These are phyloP conservation scores for Dynastes grantii DNA, from an alignment of 2,888 invertebrate species.

Conservation along the genomic window DNA sequence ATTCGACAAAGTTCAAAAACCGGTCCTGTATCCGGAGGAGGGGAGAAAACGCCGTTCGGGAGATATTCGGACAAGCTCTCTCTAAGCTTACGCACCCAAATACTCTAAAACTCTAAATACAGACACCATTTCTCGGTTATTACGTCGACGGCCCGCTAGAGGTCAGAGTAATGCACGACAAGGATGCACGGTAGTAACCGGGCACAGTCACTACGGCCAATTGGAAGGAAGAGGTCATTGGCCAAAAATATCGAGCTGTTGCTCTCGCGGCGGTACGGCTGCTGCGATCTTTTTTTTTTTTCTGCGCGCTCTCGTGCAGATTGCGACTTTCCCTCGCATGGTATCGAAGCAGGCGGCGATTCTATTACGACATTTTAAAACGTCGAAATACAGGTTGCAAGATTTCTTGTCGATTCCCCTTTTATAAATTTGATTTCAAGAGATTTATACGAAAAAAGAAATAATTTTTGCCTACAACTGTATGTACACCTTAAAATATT, in stretches of 20 bases:
- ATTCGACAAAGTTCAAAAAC: slow-evolving; percentile 9
- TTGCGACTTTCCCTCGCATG: no score
- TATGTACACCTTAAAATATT: not conserved
- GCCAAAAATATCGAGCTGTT: slow-evolving; percentile 41
- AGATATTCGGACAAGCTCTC: no score
- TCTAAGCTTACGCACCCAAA: slow-evolving; percentile 3
- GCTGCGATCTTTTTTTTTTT: not conserved
- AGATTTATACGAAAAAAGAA: no score
- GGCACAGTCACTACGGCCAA: no score
- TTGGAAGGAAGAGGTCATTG: slow-evolving; percentile 29
- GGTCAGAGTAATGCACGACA: slow-evolving; percentile 5
- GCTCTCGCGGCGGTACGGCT: slow-evolving; percentile 5
- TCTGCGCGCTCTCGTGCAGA: no score
- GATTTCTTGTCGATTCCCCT: no score
- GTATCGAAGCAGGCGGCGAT: no score
- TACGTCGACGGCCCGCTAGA: not conserved
- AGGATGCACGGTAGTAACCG: not conserved
- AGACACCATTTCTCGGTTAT: not conserved
- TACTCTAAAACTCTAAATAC: not conserved
- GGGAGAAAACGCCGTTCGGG: no score
- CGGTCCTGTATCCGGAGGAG: slow-evolving; percentile 22
- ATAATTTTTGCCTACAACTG: no score
- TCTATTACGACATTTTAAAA: no score
- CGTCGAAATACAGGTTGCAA: no score
- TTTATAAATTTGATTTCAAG: no score